Base-by-base conservation (phyloP, 2,797 vertebrate genomes). In the Spea hammondii region DNA sequence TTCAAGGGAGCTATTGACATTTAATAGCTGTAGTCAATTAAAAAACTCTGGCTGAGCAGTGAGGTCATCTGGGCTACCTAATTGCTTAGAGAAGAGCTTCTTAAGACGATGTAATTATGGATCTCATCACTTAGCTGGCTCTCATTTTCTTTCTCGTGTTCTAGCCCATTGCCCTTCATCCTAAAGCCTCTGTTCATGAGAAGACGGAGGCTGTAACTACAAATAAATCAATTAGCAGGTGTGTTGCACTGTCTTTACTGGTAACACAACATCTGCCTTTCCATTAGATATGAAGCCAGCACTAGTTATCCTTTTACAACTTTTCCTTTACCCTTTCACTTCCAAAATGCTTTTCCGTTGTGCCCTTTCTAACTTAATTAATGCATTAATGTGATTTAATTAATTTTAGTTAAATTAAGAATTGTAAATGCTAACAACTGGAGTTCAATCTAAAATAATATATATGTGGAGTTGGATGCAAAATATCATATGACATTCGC, bases 151-250 rank as follows among this genome's bases (percentile, higher is more conserved):
- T 88, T 85, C 85, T 91, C 90, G 86, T 85, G 88, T 92, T 94
- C 91, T 92, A 89, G 90, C 91, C 92, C 90, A 90, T 81, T 91
- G 91, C 90, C 89, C 90, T 93, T 93, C 89, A 91, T 89, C 85
- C 90, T 90, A 91, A 92, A 93, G 89, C 89, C 87, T 90, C 87
- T 87, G 91, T 89, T 91, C 90, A 89, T 83, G 87, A 91, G 88
- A 88, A 88, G 89, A 88, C 85, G 86, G 90, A 92, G 92, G 90
- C 89, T 89, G 86, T 85, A 86, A 87, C 86, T 88, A 89, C 88
- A 92, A 91, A 91, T 88, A 92, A 89, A 91, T 89, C 91, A 93
- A 92, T 93, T 92, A 94, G 92, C 91, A 89, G 90, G 90, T 89
- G 90, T 84, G 86, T 85, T 90, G 87, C 83, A 84, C 83, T 78